phyloP scores from a whole-genome alignment of 1,140 invertebrate genomes.

The Rhysida immarginata region DNA sequence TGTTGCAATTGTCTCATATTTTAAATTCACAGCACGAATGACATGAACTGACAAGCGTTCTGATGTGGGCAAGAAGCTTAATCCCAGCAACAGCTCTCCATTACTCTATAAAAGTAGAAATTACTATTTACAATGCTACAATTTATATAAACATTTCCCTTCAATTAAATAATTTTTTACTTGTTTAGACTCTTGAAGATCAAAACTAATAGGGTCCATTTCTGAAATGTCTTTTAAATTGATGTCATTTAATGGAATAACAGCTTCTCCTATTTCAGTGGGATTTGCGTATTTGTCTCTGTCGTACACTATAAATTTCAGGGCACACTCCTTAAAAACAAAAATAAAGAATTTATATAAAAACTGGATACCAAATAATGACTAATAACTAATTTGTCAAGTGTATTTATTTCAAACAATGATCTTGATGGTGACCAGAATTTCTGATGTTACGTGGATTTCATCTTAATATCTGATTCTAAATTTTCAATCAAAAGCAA shows the following conservation, averaged over 20 bases:
- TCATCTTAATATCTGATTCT: no score
- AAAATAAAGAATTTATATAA: no score
- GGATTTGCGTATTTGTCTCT: slow-evolving; percentile 23
- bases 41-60: slow-evolving; percentile 38
- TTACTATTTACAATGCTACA: no score
- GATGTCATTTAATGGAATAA: slow-evolving; percentile 14
- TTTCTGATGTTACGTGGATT: no score
- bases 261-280: slow-evolving; percentile 18
- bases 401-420: no score
- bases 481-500: no score
- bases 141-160: no score
- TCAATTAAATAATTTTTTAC: no score
- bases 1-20: slow-evolving; percentile 24
- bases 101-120: slow-evolving; percentile 18
- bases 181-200: slow-evolving; percentile 15
- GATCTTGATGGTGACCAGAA: no score
- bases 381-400: no score
- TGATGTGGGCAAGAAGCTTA: slow-evolving; percentile 41
- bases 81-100: slow-evolving; percentile 36
- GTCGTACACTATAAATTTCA: slow-evolving; percentile 18
- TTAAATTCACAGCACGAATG: slow-evolving; percentile 34
- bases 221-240: slow-evolving; percentile 5
- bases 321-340: slow-evolving; percentile 6
- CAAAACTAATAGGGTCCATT: slow-evolving; percentile 7
- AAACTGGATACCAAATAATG: no score